Percentiles rank a stretch among this genome's conserved stretches.
phyloP scores from a whole-genome alignment of 2,888 invertebrate species.

The Myathropa florea region DNA sequence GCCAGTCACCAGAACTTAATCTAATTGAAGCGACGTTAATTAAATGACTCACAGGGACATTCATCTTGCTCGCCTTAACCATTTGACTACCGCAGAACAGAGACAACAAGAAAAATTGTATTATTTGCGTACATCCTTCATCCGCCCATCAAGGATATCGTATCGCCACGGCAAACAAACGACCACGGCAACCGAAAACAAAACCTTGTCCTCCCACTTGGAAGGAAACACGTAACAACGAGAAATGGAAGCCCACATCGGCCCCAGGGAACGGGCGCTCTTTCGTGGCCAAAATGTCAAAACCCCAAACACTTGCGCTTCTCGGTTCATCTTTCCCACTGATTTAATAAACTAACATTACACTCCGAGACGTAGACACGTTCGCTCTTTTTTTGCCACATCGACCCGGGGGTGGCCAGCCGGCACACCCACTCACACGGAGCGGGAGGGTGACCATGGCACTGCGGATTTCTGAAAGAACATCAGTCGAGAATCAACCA shows the following conservation, averaged over 20 bases:
- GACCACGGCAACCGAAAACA: not conserved
- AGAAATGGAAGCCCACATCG: not conserved
- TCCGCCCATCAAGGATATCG: not conserved
- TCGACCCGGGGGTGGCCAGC: not conserved
- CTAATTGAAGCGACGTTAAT: constrained; percentile 52
- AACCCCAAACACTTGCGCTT: constrained; percentile 34
- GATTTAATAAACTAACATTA: constrained; percentile 58
- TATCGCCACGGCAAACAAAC: not conserved
- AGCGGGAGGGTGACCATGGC: not conserved
- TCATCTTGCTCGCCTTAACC: constrained; percentile 33
- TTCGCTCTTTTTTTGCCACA: not conserved
- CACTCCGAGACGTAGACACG: constrained; percentile 22
- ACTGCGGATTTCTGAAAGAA: constrained; percentile 20
- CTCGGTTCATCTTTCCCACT: constrained; percentile 27
- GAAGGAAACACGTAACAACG: not conserved
- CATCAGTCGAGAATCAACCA: constrained; percentile 52
- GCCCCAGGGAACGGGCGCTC: constrained; percentile 17
- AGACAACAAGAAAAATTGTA: not conserved
- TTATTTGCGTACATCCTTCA: constrained; percentile 13
- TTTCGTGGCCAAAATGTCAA: constrained; percentile 56
- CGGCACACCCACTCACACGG: constrained; percentile 1
- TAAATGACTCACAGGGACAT: constrained; percentile 47
- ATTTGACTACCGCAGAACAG: not conserved
- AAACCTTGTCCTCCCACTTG: not conserved
- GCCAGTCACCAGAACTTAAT: constrained; percentile 24